Percentiles rank a stretch among this genome's conserved stretches.
phyloP scores from a whole-genome alignment of 2,113 vertebrate genomes.

The Lycaon pictus region DNA sequence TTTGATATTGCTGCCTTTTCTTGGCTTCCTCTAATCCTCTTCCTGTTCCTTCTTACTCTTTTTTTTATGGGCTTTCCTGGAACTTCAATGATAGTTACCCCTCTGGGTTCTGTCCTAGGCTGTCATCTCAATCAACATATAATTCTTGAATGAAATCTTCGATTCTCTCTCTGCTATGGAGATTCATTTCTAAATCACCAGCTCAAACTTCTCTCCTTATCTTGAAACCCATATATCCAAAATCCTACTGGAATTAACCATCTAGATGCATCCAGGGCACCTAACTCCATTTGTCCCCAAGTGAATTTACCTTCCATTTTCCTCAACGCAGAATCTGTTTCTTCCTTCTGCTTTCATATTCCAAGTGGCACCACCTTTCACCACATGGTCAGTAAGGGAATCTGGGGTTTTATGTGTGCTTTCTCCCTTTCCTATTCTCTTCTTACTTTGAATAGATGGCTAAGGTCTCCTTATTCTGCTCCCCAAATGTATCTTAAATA shows the following conservation, averaged over 20 bases:
- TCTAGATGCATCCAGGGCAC: neutral
- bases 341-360: neutral
- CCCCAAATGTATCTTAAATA: neutral
- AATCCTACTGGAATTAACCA: neutral
- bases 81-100: neutral
- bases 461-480: neutral
- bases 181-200: neutral
- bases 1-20: neutral
- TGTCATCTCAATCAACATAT: neutral
- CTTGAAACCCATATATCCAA: neutral
- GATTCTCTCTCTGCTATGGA: neutral
- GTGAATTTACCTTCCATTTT: neutral
- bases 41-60: neutral
- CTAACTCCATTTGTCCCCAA: neutral
- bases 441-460: neutral
- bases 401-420: neutral
- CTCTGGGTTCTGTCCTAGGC: neutral
- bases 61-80: neutral
- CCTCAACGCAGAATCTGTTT: neutral
- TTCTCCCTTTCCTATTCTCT: neutral
- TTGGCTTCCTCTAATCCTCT: neutral
- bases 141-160: neutral
- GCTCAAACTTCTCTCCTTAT: neutral
- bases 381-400: neutral
- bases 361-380: neutral